Percentiles rank a stretch among this genome's conserved stretches.
Evolutionary conservation across 2,797 vertebrate species (phyloP).

Genomic region (Aplochiton taeniatus): DNA sequence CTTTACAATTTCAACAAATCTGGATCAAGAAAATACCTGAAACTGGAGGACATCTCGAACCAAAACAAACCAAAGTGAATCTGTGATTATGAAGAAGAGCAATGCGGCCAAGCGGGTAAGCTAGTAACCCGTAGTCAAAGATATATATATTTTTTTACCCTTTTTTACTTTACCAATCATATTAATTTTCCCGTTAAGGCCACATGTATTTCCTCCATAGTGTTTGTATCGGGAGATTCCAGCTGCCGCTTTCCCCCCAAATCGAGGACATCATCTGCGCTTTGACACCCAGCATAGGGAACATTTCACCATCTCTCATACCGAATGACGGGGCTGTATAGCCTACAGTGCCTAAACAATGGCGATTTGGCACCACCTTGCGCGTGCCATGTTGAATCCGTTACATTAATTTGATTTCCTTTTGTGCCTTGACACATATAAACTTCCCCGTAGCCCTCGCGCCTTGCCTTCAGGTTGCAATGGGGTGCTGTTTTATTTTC

Average conservation of each 20-base stretch:
- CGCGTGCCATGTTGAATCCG: not conserved
- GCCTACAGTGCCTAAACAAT: not conserved
- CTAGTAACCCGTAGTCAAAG: not conserved
- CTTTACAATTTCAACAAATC: too few relatives aligned
- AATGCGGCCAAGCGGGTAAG: constrained; percentile 62
- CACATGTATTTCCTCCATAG: too few relatives aligned
- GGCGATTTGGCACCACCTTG: not conserved
- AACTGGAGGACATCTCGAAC: constrained; percentile 13
- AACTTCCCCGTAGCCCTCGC: not conserved
- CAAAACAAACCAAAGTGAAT: constrained; percentile 15
- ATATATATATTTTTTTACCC: not conserved
- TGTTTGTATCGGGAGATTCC: too few relatives aligned
- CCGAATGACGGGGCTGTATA: not conserved
- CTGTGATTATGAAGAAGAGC: constrained; percentile 60
- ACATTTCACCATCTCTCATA: not conserved
- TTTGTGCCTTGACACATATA: constrained; percentile 4
- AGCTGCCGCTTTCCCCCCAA: not conserved
- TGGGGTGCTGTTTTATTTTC: not conserved
- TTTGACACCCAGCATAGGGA: not conserved
- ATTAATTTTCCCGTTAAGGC: too few relatives aligned
- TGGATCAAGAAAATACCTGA: not conserved
- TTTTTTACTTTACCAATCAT: too few relatives aligned
- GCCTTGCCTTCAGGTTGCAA: not conserved
- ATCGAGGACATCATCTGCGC: not conserved
- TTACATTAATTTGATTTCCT: constrained; percentile 2